Base-by-base conservation (phyloP, 2,113 vertebrate species). In the Corythornis vintsioides region DNA sequence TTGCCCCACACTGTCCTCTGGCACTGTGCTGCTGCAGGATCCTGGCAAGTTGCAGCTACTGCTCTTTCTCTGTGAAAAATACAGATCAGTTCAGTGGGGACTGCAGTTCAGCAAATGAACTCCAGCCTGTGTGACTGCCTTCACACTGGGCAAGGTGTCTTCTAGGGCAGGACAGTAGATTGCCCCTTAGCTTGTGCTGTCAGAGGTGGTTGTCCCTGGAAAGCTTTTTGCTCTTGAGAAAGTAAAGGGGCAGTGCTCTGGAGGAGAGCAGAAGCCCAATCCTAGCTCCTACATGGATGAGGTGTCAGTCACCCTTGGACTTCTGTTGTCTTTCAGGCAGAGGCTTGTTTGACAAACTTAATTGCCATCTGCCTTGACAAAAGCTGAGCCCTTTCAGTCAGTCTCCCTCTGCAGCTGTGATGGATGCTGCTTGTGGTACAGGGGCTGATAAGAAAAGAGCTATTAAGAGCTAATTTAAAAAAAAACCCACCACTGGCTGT, bases 241-340 rank as follows among this genome's bases (percentile, higher is more conserved):
- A 9, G 31, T 21, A 22, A n/a, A 26, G n/a, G 57, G 20, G 17
- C 33, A 40, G 33, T 6, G 2, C 47, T 67, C 19, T 14, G 29
- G 38, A 59, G 31, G 33, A 38, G 22, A 61, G 29, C 1, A 0
- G 48, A 67, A 33, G 24, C 28, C 56, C 53, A 53, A 0, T 59
- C 53, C n/a, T 31, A 42, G 22, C 42, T 69, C 33, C 69, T 88
- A 0, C 52, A 69, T 22, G n/a, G 25, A 9, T 26, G 47, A n/a
- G 13, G 38, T 74, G 28, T 64, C 33, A 13, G 8, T 24, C 52
- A 52, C 24, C 33, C 42, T 28, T 74, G 66, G 47, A 29, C 47
- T 78, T 33, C 31, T 72, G 53, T 19, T 13, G 21, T 65, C 17
- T 28, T 48, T 14, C 35, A 76, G 43, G 26, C n/a, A 64, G 33